Conservation (phyloP, 2,888 invertebrate species). For the Drosophila mimetica region DNA sequence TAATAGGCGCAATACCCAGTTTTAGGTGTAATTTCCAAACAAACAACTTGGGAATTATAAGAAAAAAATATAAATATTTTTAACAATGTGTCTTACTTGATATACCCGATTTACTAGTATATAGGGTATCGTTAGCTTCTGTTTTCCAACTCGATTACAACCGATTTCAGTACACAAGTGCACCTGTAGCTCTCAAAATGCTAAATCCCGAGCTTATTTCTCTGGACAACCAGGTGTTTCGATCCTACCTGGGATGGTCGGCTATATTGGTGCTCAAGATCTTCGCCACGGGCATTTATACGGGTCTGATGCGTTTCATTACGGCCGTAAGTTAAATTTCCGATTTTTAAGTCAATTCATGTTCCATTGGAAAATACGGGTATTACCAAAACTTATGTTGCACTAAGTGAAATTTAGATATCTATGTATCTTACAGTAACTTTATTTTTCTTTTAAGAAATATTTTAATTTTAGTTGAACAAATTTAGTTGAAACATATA, state of each 20-base stretch:
- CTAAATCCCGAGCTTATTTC: slow-evolving; percentile 56
- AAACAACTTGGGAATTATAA: not conserved
- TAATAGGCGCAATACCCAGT: too few relatives aligned
- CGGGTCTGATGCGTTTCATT: slow-evolving; percentile 82
- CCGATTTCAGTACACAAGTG: slow-evolving; percentile 17
- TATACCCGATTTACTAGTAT: not conserved
- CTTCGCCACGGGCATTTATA: slow-evolving; percentile 82
- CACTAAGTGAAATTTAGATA: too few relatives aligned
- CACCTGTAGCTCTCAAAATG: slow-evolving; percentile 41
- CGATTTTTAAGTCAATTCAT: too few relatives aligned
- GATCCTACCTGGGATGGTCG: slow-evolving; percentile 82
- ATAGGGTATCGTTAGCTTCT: not conserved
- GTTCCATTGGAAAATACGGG: too few relatives aligned
- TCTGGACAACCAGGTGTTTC: slow-evolving; percentile 77
- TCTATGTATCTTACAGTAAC: too few relatives aligned
- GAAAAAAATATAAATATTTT: too few relatives aligned
- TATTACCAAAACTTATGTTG: too few relatives aligned
- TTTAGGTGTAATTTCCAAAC: too few relatives aligned
- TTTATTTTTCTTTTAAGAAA: too few relatives aligned
- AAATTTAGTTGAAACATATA: too few relatives aligned
- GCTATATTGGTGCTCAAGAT: slow-evolving; percentile 83
- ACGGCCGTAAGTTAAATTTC: slow-evolving; percentile 77
- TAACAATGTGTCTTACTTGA: not conserved
- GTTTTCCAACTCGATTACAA: not conserved
- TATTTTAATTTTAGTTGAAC: too few relatives aligned